Evolutionary conservation across 2,797 vertebrate species (phyloP), one percentile per base, ranked within the genome.

Genomic region (Falco concolor): DNA sequence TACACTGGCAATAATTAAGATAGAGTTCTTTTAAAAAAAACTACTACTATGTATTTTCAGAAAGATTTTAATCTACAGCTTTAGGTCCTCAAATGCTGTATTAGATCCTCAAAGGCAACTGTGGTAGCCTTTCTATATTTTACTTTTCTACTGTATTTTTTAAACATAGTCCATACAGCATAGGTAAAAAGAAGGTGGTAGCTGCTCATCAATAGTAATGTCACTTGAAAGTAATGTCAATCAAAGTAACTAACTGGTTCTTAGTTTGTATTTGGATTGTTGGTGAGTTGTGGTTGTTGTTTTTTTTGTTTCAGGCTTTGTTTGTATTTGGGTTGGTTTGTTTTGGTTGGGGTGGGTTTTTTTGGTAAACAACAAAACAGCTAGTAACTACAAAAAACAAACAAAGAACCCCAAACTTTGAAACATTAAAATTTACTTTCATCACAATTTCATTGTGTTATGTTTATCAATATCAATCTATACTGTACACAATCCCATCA

Each of bases 351-450:
- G 36, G 36, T 38, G 36, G 36, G 77, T 27, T 30, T 19, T 47
- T 74, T 54, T 2, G 6, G 44, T 28, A 61, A 67, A 75, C 6
- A 70, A 52, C 4, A 50, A 45, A 68, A 44, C 11, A 78, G 8
- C 13, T 52, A 38, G 20, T 14, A 47, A 30, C 8, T 32, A 42
- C 32, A 63, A 12, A 36, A 34, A 53, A 59, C 32, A 45, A 34
- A 17, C 14, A 13, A 45, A 45, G 2, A 12, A 13, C 0, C 4
- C 18, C 5, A 24, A 63, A 34, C 7, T 36, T 28, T 52, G 9
- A 67, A 81, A 47, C 3, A 28, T 13, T 1, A 52, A 54, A 25
- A 22, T 30, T 23, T 42, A 22, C 20, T 83, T 84, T 80, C 12
- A 25, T 63, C 12, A 54, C 2, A 0, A 59, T 64, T 36, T 76